Base-by-base conservation (phyloP, 30 jellyfish, hydroid and myxozoan genomes). In the Hydractinia symbiolongicarpus region DNA sequence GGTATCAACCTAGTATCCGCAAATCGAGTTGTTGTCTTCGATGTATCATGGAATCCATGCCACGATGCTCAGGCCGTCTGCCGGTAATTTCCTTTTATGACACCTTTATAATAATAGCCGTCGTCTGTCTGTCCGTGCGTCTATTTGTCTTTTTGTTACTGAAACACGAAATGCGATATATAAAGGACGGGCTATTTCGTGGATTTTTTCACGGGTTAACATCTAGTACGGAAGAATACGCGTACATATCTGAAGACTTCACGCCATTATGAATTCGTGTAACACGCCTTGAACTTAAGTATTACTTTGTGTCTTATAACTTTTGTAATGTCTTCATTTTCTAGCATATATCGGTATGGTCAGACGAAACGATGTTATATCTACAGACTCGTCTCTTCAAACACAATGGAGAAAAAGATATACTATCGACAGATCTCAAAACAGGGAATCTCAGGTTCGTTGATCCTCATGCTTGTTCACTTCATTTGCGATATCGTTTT, bases 31-130 rank as follows among this genome's bases (percentile, higher is more conserved):
- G 95, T 90, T 55, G 97, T 90, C 60, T 90, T 90, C 53, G 97
- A 90, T 86, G 97, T 90, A 6, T 90, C 97, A 7, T 90, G 97
- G 97, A 90, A 90, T 80, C 97, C 97, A 60, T 90, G 97, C 64
- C 95, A 90, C 79, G 97, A 90, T 77, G 97, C 97, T 5, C 97
- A 90, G 74, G 97, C 97, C 6, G 95, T 90, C 51, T 90, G 97
- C 86, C 86, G 97, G 97, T 90, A 72, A 5, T 82, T 52, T 30
- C 0, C 4, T 64, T 64, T 44, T 64, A 30, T 30, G 44, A 30
- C 44, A 30, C 44, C 2, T 30, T n/a, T n/a, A n/a, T n/a, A n/a
- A n/a, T n/a, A n/a, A n/a, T n/a, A n/a, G n/a, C n/a, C n/a, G n/a
- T n/a, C n/a, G n/a, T n/a, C n/a, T n/a, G n/a, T n/a, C n/a, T n/a